Conservation (phyloP, 2,113 vertebrate genomes). For the Myiozetetes cayanensis region DNA sequence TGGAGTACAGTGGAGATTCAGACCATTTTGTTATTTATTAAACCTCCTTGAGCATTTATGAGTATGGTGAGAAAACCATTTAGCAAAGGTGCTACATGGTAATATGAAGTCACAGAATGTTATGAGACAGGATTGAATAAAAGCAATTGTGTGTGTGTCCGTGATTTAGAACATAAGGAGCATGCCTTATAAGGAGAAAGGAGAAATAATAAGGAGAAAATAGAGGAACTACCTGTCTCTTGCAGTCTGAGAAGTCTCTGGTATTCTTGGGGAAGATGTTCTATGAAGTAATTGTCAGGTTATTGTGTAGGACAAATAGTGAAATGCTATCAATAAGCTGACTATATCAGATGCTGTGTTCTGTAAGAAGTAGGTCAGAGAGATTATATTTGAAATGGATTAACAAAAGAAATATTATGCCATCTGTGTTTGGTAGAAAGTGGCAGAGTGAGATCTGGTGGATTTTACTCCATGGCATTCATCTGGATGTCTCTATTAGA, state of each 20-base stretch:
- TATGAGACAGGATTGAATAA: neutral
- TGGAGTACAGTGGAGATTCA: neutral
- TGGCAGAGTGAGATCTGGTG: neutral
- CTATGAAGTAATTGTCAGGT: neutral
- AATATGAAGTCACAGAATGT: neutral
- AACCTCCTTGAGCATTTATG: neutral
- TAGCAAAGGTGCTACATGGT: neutral
- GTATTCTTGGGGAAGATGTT: neutral
- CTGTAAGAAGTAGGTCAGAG: slow-evolving; percentile 1
- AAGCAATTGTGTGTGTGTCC: neutral
- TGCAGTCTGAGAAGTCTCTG: neutral
- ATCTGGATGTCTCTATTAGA: neutral
- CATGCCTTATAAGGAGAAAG: neutral
- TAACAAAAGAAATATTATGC: neutral
- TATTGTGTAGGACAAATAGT: neutral
- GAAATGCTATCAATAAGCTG: neutral
- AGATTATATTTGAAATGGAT: slow-evolving; percentile 7
- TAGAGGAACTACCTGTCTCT: neutral
- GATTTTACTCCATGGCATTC: neutral
- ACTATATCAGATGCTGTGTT: neutral
- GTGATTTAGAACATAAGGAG: neutral
- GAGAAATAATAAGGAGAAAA: neutral
- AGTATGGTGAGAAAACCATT: neutral
- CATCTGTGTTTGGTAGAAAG: neutral
- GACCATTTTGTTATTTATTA: neutral